Percentiles rank a stretch among this genome's conserved stretches.
phyloP scores from a whole-genome alignment of 2,888 invertebrate species.

The Eutolmus rufibarbis region DNA sequence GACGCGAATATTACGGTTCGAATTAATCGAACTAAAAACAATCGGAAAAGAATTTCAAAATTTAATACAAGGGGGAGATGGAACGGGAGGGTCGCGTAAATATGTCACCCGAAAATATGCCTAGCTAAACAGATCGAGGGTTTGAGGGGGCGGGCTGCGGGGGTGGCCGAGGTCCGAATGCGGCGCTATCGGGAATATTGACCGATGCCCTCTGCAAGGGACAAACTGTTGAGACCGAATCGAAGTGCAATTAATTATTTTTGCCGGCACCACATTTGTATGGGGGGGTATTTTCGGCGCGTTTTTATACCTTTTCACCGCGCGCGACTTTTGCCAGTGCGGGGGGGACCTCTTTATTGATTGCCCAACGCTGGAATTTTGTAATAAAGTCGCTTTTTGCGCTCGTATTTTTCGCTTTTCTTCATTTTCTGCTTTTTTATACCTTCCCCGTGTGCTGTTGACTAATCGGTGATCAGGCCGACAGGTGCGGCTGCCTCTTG shows the following conservation, averaged over 20 bases:
- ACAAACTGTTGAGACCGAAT: background rate
- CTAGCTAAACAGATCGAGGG: background rate
- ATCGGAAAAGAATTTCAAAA: background rate
- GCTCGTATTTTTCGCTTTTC: background rate
- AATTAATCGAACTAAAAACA: background rate
- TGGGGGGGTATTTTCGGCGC: background rate
- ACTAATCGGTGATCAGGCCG: background rate
- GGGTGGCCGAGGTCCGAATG: background rate
- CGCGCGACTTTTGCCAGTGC: background rate
- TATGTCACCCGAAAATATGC: background rate
- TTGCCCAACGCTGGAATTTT: slow-evolving; percentile 7
- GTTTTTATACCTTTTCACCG: background rate
- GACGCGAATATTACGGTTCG: background rate
- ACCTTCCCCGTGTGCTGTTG: background rate
- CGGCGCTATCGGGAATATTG: background rate
- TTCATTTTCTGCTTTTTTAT: background rate
- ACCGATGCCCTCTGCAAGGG: background rate
- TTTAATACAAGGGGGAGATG: background rate
- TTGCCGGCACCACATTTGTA: background rate
- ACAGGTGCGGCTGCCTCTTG: background rate
- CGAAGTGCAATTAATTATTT: background rate
- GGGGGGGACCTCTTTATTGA: background rate
- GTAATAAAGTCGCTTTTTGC: background rate
- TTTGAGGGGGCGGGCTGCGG: too few species aligned
- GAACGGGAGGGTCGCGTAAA: background rate